Conservation (phyloP, 23 tunicate genomes). For the Trididemnum nubilum region DNA sequence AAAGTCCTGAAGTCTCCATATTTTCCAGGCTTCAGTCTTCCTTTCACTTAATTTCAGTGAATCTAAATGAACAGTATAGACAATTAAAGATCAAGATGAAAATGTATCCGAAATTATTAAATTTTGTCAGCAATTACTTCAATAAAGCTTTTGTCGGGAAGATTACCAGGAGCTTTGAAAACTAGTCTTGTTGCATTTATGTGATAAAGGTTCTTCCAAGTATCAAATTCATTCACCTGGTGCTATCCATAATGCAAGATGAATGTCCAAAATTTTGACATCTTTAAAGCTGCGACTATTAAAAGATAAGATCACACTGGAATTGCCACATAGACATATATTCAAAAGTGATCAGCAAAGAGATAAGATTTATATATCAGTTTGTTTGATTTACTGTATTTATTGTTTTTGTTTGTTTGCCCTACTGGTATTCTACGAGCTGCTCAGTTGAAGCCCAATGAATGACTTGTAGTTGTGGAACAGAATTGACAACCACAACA, state of each 20-base stretch:
- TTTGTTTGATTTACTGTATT: too few relatives aligned
- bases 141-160: neutral
- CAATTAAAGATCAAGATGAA: neutral
- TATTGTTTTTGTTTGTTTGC: neutral
- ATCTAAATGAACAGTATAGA: neutral
- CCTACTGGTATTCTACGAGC: neutral
- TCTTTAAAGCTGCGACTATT: neutral
- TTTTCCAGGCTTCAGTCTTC: neutral
- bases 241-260: neutral
- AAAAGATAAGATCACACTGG: neutral
- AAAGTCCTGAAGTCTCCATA: constrained; percentile 1
- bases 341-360: neutral
- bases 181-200: neutral
- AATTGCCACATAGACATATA: neutral
- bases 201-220: neutral
- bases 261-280: neutral
- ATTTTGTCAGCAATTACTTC: neutral
- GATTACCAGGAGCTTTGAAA: neutral
- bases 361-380: neutral
- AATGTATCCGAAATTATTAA: neutral
- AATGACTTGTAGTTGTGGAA: neutral
- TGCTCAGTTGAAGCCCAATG: neutral
- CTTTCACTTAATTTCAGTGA: neutral
- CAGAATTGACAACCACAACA: neutral
- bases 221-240: neutral